Evolutionary conservation across 2,888 invertebrate species (phyloP), one percentile per base, ranked within the genome.

Genomic region (Crioceris asparagi): DNA sequence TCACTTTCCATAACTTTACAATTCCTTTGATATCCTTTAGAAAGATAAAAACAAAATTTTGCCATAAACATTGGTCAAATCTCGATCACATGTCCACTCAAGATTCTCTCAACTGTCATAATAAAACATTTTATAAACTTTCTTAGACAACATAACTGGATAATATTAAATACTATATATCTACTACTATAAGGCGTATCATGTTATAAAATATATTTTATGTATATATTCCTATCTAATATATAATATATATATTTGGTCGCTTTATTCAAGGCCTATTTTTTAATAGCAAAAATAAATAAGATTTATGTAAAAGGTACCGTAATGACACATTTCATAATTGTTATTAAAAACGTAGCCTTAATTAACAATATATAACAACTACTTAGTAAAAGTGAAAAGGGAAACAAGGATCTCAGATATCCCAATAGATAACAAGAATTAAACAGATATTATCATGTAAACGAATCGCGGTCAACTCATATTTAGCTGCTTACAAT

Each of bases 181-280:
- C 52, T 52, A 54, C 49, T 49, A 44, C 58, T 61, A 57, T 60
- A 61, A 61, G 60, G 60, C 60, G 55, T 57, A 56, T 53, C 49
- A 53, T 56, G 47, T 54, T 55, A 52, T 48, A 51, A 48, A 52
- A 52, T 51, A 51, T 44, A 45, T 47, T 40, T 46, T 32, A 33
- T 33, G 42, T 45, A 37, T 42, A 40, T 38, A 33, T 35, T 32
- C 23, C 33, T 34, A 30, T n/a, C n/a, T 27, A 27, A 27, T 15
- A 3, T 15, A 14, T 14, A 27, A 8, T 6, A 36, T 43, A 43
- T 38, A 50, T 55, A 53, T 58, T 62, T 62, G 61, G 62, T 61
- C 61, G 55, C 52, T 57, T 58, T 45, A 47, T 47, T 43, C 43
- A 44, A 48, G 45, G 47, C 47, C 44, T 47, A 45, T 42, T 43